Evolutionary conservation across 2,888 invertebrate species (phyloP), one percentile per base, ranked within the genome.

Genomic region (Heteromurus nitidus): DNA sequence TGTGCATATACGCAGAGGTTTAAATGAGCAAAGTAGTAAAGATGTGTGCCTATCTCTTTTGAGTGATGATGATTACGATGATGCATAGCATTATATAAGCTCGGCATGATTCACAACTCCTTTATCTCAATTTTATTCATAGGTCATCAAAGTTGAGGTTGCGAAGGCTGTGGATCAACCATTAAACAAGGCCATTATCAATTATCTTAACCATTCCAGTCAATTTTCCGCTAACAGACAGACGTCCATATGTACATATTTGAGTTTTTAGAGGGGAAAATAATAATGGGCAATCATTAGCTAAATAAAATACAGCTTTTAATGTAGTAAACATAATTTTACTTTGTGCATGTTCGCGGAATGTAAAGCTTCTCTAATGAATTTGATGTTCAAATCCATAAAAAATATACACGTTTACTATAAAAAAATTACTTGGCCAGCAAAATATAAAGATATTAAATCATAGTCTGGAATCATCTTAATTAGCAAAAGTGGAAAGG

Each of bases 111-210:
- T n/a, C 50, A n/a, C 11, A 50, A 13, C n/a, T 50, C n/a, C n/a
- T 68, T 76, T 76, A 44, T 67, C 67, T 18, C 7, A 36, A 69
- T 77, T 50, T 50, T 77, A 69, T 77, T 47, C 76, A 69, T 69
- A 44, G 77, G 53, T 53, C 77, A 77, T 77, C 50, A 69, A 68
- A 68, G 67, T 64, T 67, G 36, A 58, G 55, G 68, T 68, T 76
- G 62, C 69, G 77, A 77, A 69, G 69, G 69, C 77, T 69, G 77
- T 62, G 77, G 77, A 69, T 53, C 26, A 62, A 77, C 31, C 77
- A 77, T 77, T 77, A 77, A 77, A 77, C 77, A 77, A 69, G 77
- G 77, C 62, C 77, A 77, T 77, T 77, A 77, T 62, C 77, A 77
- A 77, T 77, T 77, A 77, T 69, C 77, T 69, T 69, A 26, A 47